Percentiles rank a stretch among this genome's conserved stretches.
phyloP scores from a whole-genome alignment of 1,140 invertebrate species.

The Drosophila kikkawai region DNA sequence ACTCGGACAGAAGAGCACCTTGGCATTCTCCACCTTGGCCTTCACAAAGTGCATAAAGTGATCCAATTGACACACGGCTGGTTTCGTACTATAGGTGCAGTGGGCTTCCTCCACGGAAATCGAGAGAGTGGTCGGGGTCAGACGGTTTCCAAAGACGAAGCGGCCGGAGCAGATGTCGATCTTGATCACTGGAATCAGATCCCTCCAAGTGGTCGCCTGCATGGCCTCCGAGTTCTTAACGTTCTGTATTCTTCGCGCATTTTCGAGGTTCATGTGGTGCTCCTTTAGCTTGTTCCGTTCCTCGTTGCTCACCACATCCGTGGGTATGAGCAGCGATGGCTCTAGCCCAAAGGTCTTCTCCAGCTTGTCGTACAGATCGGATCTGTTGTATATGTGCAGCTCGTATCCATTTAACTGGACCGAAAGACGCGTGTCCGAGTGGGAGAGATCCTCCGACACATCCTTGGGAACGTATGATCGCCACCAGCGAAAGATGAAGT shows the following conservation, averaged over 20 bases:
- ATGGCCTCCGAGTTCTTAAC: slow-evolving; percentile 90
- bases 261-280: slow-evolving; percentile 88
- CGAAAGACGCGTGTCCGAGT: slow-evolving; percentile 96
- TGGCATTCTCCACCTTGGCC: slow-evolving; percentile 97
- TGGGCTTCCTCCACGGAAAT: slow-evolving; percentile 97
- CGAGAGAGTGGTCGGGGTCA: slow-evolving; percentile 96
- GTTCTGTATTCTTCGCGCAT: slow-evolving; percentile 85
- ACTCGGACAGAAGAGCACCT: slow-evolving; percentile 96
- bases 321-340: slow-evolving; percentile 89
- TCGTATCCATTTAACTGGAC: slow-evolving; percentile 98
- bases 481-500: slow-evolving; percentile 99
- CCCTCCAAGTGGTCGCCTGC: slow-evolving; percentile 95
- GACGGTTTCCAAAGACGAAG: slow-evolving; percentile 97
- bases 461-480: slow-evolving; percentile 97
- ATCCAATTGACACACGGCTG: slow-evolving; percentile 95
- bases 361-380: slow-evolving; percentile 93
- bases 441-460: slow-evolving; percentile 97
- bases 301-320: slow-evolving; percentile 67
- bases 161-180: slow-evolving; percentile 96
- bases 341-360: slow-evolving; percentile 96
- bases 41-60: slow-evolving; percentile 98
- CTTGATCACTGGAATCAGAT: slow-evolving; percentile 98
- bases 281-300: slow-evolving; percentile 85
- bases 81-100: slow-evolving; percentile 97
- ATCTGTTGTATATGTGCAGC: slow-evolving; percentile 97